Percentiles rank a stretch among this genome's conserved stretches.
Evolutionary conservation across 2,888 invertebrate species (phyloP).

Genomic region (Parapristionchus giblindavisi): DNA sequence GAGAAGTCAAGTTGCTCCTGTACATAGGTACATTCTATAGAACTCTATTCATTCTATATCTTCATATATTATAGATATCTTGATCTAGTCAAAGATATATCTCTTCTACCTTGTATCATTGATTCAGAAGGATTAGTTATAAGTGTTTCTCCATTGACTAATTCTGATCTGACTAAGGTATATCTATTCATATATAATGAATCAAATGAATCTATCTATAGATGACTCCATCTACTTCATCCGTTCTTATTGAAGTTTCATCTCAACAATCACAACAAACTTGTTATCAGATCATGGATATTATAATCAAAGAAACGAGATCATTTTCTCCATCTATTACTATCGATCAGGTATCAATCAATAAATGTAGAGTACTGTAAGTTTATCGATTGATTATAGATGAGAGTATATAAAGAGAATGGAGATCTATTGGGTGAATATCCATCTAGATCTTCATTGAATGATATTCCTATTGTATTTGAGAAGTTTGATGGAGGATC

Average conservation of each 20-base stretch:
- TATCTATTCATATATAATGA: constrained; percentile 1
- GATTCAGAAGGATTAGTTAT: constrained; percentile 79
- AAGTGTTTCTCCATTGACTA: constrained; percentile 87
- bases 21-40: constrained; percentile 77
- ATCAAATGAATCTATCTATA: constrained; percentile 35
- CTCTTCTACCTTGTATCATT: constrained; percentile 79
- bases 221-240: constrained; percentile 50
- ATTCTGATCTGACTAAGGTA: constrained; percentile 83
- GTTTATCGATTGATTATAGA: neutral
- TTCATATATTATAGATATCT: constrained; percentile 75
- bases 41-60: neutral
- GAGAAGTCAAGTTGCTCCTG: constrained; percentile 82
- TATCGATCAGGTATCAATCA: constrained; percentile 21
- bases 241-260: constrained; percentile 52
- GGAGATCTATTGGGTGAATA: constrained; percentile 34
- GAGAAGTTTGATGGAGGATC: neutral
- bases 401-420: constrained; percentile 25
- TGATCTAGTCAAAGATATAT: constrained; percentile 81
- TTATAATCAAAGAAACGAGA: constrained; percentile 20
- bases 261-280: constrained; percentile 49
- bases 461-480: neutral
- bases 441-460: constrained; percentile 12
- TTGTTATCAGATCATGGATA: constrained; percentile 43
- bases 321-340: constrained; percentile 11
- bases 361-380: neutral